Percentiles rank a stretch among this genome's conserved stretches.
Evolutionary conservation across 35 echinoderm and acorn worm genomes (phyloP).

Genomic region (Lytechinus variegatus): DNA sequence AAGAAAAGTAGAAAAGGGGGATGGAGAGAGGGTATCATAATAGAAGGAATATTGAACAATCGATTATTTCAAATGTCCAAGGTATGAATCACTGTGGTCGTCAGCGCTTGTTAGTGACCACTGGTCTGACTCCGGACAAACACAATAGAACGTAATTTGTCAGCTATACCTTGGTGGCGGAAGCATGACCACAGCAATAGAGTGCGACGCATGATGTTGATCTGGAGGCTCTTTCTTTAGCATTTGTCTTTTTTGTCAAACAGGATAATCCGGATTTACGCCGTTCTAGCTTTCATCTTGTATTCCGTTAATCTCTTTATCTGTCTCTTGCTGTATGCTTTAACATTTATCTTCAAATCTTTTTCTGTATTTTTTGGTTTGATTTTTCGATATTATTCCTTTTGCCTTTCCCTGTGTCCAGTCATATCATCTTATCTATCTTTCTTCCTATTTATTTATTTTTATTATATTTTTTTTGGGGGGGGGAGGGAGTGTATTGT

Average conservation of each 20-base stretch:
- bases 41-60: neutral
- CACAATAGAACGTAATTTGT: neutral
- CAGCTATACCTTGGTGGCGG: neutral
- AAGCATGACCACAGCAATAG: neutral
- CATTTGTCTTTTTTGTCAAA: neutral
- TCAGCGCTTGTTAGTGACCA: neutral
- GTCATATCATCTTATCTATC: too few species aligned
- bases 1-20: too few species aligned
- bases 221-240: too few species aligned
- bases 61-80: neutral
- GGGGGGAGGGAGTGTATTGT: too few species aligned
- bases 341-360: too few species aligned
- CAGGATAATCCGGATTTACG: neutral
- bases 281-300: neutral
- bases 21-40: too few species aligned
- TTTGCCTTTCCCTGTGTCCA: too few species aligned
- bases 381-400: too few species aligned
- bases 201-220: neutral
- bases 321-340: neutral
- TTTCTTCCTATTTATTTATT: too few species aligned
- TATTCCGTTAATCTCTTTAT: neutral
- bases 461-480: too few species aligned
- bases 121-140: neutral
- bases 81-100: neutral
- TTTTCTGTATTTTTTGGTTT: too few species aligned